Evolutionary conservation across 2,797 vertebrate species (phyloP), one percentile per base, ranked within the genome.

Genomic region (Sylvia borin): DNA sequence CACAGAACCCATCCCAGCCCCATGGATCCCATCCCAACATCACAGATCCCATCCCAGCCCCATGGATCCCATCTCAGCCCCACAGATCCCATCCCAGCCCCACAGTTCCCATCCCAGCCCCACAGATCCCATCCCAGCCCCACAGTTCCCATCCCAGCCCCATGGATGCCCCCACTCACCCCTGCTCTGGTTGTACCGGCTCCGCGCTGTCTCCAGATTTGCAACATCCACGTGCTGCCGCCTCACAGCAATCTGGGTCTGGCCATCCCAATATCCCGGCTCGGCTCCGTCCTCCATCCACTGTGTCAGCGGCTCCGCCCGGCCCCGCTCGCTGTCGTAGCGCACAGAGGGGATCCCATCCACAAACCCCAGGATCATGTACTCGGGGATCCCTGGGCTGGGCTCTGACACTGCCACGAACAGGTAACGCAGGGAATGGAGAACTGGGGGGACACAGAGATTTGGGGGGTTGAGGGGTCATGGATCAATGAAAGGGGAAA

Each of bases 211-310:
- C 53, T 55, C 31, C 53, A 55, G n/a, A n/a, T n/a, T n/a, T 31
- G 53, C 18, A 20, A 18, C 17, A 31, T 11, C 1, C 51, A 31
- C 5, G 11, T 20, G 19, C 53, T 54, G 31, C 19, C 3, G 0
- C 19, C 5, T 5, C 53, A 53, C 4, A 3, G 2, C n/a, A n/a
- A 0, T 15, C 54, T 55, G 32, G 54, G 13, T n/a, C 3, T n/a
- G 1, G 1, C 8, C 9, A n/a, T 55, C 32, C 54, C 54, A 55
- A 55, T 14, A 55, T n/a, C 4, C 54, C 9, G 20, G 32, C 5
- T 55, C 32, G 3, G 32, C 20, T 55, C 20, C 13, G 0, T 55
- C 31, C 32, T 55, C n/a, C 11, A 55, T 14, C 53, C 53, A n/a
- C 32, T n/a, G 32, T 4, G 20, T n/a, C 53, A 55, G 53, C 3